Percentiles rank a stretch among this genome's conserved stretches.
These are phyloP conservation scores for Octomys mimax DNA, from an alignment of 2,797 vertebrate genomes.

Conservation along the genomic window DNA sequence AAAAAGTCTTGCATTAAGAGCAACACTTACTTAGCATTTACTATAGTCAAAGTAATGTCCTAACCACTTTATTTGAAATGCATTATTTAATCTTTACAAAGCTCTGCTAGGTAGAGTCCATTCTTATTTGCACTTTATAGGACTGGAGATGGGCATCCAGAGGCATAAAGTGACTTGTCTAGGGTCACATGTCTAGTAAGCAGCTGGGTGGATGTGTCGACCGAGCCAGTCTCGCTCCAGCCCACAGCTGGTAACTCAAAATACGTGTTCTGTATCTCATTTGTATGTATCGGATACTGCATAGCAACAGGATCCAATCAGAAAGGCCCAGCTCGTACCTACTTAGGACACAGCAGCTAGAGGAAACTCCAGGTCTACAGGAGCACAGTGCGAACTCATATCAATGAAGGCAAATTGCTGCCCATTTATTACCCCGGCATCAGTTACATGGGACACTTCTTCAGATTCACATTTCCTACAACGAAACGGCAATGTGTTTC, in stretches of 20 bases:
- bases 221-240: neutral
- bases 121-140: neutral
- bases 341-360: conserved; percentile 13
- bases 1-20: neutral
- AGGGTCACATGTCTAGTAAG: neutral
- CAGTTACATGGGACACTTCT: neutral
- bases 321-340: neutral
- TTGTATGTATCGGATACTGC: neutral
- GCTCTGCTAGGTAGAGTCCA: neutral
- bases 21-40: neutral
- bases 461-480: neutral
- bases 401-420: neutral
- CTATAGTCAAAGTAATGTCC: neutral
- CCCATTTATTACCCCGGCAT: conserved; percentile 39
- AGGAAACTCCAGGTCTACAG: neutral
- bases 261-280: neutral
- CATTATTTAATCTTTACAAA: neutral
- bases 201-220: neutral
- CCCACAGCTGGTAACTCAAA: neutral
- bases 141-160: neutral
- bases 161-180: neutral
- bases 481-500: neutral
- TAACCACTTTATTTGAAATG: neutral
- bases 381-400: neutral
- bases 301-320: neutral